Evolutionary conservation across 2,888 invertebrate genomes (phyloP).

Genomic region (Silvanus unidentatus): DNA sequence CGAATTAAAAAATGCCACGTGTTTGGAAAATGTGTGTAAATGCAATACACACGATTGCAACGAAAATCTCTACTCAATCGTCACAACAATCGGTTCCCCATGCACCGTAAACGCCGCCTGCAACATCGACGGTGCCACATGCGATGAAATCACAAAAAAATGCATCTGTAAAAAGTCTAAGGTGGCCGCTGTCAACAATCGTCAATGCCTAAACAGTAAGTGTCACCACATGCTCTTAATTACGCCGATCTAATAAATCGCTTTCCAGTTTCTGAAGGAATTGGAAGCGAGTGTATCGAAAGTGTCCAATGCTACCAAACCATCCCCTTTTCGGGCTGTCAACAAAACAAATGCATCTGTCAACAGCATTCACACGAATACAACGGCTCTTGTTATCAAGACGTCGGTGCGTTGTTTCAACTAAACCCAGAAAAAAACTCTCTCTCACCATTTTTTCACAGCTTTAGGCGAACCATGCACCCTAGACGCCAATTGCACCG

Average conservation of each 20-base stretch:
- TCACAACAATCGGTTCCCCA: conserved; percentile 29
- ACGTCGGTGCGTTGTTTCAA: too few relatives aligned
- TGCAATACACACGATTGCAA: conserved; percentile 22
- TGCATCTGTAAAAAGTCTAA: conserved; percentile 29
- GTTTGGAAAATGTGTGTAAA: conserved; percentile 20
- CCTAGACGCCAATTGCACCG: conserved; percentile 27
- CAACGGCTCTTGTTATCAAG: conserved; percentile 25
- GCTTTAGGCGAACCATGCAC: conserved; percentile 31
- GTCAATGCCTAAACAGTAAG: conserved; percentile 33
- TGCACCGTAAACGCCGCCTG: conserved; percentile 18
- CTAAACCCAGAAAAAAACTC: too few relatives aligned
- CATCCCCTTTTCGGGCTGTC: conserved; percentile 27
- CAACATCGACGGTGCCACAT: too few relatives aligned
- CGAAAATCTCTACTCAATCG: conserved; percentile 11
- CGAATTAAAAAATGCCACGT: conserved; percentile 17
- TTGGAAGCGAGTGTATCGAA: conserved; percentile 31
- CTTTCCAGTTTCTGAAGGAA: conserved; percentile 26
- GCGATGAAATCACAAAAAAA: background rate
- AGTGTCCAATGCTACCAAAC: conserved; percentile 29
- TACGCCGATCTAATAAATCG: conserved; percentile 1
- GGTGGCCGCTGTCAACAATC: conserved; percentile 24
- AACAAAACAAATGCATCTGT: conserved; percentile 30
- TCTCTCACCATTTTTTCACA: too few relatives aligned
- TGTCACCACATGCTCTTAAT: background rate
- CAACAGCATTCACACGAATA: conserved; percentile 25